Percentiles rank a stretch among this genome's conserved stretches.
phyloP scores from a whole-genome alignment of 1,140 invertebrate genomes.

The Drosophila persimilis region DNA sequence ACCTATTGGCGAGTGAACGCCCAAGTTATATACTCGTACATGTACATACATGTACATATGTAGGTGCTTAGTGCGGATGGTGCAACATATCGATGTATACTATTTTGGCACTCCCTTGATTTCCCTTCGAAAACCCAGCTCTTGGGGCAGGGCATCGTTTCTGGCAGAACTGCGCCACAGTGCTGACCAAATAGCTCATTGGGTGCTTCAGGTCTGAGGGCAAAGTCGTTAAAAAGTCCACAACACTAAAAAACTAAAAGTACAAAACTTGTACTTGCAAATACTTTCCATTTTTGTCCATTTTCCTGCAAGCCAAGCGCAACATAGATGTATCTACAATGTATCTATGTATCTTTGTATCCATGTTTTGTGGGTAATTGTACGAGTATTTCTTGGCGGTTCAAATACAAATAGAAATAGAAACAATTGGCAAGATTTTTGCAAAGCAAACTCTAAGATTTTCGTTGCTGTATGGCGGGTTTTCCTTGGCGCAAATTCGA shows the following conservation, averaged over 20 bases:
- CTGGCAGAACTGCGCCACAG: no score
- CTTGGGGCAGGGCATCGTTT: no score
- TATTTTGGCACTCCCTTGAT: no score
- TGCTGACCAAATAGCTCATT: conserved; percentile 6
- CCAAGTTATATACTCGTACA: no score
- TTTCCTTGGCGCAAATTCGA: conserved; percentile 37
- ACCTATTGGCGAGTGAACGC: no score
- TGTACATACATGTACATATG: no score
- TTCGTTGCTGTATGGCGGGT: conserved; percentile 8
- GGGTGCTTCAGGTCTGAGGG: conserved; percentile 8
- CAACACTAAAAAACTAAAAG: not conserved
- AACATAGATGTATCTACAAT: conserved; percentile 1
- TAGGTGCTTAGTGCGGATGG: no score
- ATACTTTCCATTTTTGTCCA: conserved; percentile 54
- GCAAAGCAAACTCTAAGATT: not conserved
- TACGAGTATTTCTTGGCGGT: conserved; percentile 7
- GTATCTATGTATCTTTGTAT: conserved; percentile 1
- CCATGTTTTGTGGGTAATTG: conserved; percentile 9
- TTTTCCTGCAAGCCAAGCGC: not conserved
- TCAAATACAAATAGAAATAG: conserved; percentile 27
- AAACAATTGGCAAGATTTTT: conserved; percentile 22
- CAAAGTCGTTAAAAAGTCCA: conserved; percentile 17
- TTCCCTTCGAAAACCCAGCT: no score
- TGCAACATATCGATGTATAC: no score
- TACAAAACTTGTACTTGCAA: conserved; percentile 14